Conservation (phyloP, 1,140 invertebrate species). For the Diplogasteroides magnus region DNA sequence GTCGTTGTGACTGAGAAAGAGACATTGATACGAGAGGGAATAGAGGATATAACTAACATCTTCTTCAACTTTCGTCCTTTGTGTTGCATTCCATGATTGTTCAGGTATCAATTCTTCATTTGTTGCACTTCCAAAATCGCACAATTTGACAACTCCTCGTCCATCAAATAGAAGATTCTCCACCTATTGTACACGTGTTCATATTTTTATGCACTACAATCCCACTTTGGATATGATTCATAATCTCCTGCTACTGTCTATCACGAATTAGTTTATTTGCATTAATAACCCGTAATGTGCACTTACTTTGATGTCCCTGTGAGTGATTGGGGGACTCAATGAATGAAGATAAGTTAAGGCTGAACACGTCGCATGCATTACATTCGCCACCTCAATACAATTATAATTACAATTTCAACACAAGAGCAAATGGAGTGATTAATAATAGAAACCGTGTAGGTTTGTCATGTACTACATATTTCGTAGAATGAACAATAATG, state of each 20-base stretch:
- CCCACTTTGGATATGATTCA: too few relatives aligned
- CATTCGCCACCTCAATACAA: neutral
- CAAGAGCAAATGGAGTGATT: neutral
- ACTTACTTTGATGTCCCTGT: conserved; percentile 84
- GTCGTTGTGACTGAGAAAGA: conserved; percentile 60
- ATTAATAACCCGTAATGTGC: too few relatives aligned
- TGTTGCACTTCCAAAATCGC: conserved; percentile 96
- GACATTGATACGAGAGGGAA: neutral
- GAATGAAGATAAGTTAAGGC: conserved; percentile 88
- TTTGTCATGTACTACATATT: too few relatives aligned
- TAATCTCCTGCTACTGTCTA: too few relatives aligned
- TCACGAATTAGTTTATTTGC: too few relatives aligned
- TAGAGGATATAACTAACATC: conserved; percentile 63
- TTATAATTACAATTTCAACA: neutral
- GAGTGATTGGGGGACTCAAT: conserved; percentile 78
- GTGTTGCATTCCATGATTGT: conserved; percentile 80
- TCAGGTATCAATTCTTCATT: conserved; percentile 76
- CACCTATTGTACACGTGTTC: too few relatives aligned
- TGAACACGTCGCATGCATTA: conserved; percentile 68
- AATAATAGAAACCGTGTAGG: neutral
- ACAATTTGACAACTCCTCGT: conserved; percentile 82
- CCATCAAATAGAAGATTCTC: conserved; percentile 72
- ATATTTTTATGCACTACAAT: too few relatives aligned
- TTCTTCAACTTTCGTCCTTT: conserved; percentile 86
- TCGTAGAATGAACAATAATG: conserved; percentile 83